A percentile compares a stretch with the other conserved stretches of the same genome.
Conservation (phyloP, 2,113 vertebrate genomes). For the Crocuta crocuta region DNA sequence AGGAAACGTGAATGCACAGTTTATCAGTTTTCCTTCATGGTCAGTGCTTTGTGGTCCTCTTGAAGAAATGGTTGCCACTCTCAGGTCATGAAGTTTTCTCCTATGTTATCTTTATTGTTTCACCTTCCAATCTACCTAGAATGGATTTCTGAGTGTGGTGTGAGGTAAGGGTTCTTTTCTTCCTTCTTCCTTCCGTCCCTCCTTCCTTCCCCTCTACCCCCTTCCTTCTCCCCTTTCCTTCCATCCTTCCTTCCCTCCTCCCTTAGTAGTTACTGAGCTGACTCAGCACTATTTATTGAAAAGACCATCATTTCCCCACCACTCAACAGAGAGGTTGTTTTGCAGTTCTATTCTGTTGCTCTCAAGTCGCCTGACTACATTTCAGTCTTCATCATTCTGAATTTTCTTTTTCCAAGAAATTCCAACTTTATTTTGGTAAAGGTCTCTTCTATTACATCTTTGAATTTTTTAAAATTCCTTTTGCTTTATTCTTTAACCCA, state of each 20-base stretch:
- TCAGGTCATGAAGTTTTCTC: not conserved
- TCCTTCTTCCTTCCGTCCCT: not conserved
- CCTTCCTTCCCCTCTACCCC: not conserved
- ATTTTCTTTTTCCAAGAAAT: slow-evolving; percentile 37
- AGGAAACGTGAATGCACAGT: not conserved
- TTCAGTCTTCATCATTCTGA: not conserved
- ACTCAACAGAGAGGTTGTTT: not conserved
- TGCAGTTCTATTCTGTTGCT: not conserved
- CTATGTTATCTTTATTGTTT: not conserved
- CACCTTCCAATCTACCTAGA: not conserved
- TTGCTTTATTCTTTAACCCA: not conserved
- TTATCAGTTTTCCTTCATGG: not conserved
- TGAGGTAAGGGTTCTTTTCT: not conserved
- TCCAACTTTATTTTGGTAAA: not conserved
- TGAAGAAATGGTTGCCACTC: not conserved
- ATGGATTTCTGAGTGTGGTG: rapidly evolving
- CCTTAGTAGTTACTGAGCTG: not conserved
- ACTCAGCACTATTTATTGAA: not conserved
- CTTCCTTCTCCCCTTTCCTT: not conserved
- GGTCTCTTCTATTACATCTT: not conserved
- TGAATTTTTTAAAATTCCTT: not conserved
- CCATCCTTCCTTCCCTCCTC: not conserved
- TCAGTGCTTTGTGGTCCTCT: not conserved
- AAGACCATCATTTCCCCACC: not conserved
- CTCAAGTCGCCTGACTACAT: not conserved